Evolutionary conservation across 1,140 invertebrate species (phyloP), one percentile per base, ranked within the genome.

Genomic region (Drosophila baimaii): DNA sequence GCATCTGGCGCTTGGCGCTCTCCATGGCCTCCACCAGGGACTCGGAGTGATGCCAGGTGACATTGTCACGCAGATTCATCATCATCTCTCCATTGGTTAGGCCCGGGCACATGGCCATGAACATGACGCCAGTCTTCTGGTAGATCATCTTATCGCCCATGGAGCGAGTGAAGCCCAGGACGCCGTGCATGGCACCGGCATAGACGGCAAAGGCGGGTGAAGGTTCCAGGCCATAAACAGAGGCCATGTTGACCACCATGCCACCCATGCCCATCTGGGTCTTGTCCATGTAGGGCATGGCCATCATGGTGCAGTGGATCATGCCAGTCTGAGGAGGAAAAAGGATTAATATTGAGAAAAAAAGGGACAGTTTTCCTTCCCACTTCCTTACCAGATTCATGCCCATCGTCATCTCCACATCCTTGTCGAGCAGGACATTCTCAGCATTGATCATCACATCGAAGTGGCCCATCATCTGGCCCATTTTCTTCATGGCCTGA

Each of bases 161-260:
- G 17, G 92, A 92, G 23, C 92, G 88, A 1, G 93, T 94, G 64
- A 93, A 93, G 12, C 93, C 93, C n/a, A 93, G 56, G 10, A 94
- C 90, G 25, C 92, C 93, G 68, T 93, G 92, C 68, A 94, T 94
- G 31, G 93, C 92, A 3, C 92, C 93, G 4, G 78, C 73, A 62
- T 94, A 94, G 9, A 92, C 89, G 4, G 93, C 93, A 35, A 91
- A 77, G 21, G 85, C 73, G 27, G 86, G 85, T 3, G 84, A 51
- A 0, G 90, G 90, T 41, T 92, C 79, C 56, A 94, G 90, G 37
- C 95, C 95, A 71, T 93, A 92, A 59, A 95, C 93, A 5, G 95
- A 95, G 17, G 94, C 93, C 25, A 95, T 83, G 56, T 95, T 96
- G 3, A 95, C 92, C 19, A 96, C 93, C 27, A 94, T 93, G 39